Conservation (phyloP, 2,888 invertebrate genomes). For the Agriopis leucophaearia region DNA sequence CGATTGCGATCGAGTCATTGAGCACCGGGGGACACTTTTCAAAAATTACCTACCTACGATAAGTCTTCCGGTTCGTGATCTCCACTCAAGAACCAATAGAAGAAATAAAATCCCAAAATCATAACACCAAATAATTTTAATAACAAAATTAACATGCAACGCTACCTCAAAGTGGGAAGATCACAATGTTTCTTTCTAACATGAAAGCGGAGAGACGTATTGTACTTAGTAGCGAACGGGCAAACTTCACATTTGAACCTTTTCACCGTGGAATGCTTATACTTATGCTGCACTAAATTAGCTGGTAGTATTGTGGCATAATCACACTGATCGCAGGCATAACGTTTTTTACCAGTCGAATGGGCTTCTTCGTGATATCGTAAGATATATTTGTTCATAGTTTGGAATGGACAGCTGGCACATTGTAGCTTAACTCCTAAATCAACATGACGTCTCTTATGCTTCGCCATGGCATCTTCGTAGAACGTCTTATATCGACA, state of each 20-base stretch:
- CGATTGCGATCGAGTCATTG: too few species aligned
- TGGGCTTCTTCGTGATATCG: constrained; percentile 80
- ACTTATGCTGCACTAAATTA: constrained; percentile 78
- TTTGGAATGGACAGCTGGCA: constrained; percentile 74
- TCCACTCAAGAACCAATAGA: too few species aligned
- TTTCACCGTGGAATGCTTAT: constrained; percentile 79
- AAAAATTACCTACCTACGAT: too few species aligned
- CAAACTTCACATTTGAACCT: constrained; percentile 81
- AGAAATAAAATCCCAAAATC: constrained; percentile 26
- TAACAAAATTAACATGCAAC: constrained; percentile 18
- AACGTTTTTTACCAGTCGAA: constrained; percentile 73
- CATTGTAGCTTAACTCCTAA: constrained; percentile 76
- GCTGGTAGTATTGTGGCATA: constrained; percentile 79
- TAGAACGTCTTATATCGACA: constrained; percentile 77
- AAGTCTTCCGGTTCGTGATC: too few species aligned
- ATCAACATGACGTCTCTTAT: constrained; percentile 70
- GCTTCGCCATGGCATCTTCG: constrained; percentile 75
- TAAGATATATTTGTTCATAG: constrained; percentile 79
- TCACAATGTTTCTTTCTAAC: constrained; percentile 83
- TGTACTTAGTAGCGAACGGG: constrained; percentile 80
- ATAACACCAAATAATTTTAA: constrained; percentile 33
- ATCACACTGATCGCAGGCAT: constrained; percentile 76
- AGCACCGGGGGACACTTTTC: too few species aligned
- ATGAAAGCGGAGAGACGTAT: constrained; percentile 79
- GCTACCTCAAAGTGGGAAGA: constrained; percentile 72